phyloP scores from a whole-genome alignment of 2,888 invertebrate genomes.

The Mimachlamys varia region DNA sequence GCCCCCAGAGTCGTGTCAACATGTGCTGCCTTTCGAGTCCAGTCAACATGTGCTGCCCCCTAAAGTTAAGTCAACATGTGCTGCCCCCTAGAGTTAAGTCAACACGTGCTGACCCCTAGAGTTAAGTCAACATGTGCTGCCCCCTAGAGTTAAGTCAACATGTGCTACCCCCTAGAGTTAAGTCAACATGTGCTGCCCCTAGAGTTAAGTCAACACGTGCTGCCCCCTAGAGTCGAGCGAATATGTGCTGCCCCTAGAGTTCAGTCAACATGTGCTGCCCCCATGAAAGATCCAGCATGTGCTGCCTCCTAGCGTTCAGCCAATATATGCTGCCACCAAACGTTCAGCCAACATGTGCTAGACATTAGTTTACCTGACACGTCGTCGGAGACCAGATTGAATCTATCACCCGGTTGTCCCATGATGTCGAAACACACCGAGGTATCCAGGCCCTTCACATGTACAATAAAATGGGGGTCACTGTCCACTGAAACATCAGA shows the following conservation, averaged over 20 bases:
- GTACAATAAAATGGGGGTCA: constrained; percentile 69
- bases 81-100: not conserved
- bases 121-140: not conserved
- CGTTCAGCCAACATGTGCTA: no score
- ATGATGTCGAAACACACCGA: constrained; percentile 68
- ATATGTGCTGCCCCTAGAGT: not conserved
- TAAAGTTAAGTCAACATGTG: not conserved
- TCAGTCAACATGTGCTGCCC: no score
- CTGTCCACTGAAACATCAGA: constrained; percentile 56
- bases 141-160: not conserved
- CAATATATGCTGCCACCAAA: no score
- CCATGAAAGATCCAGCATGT: no score
- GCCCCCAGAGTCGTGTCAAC: not conserved
- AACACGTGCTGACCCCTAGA: not conserved
- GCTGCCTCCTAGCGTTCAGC: no score
- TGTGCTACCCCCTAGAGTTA: not conserved
- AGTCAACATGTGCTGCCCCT: not conserved
- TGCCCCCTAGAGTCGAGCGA: not conserved
- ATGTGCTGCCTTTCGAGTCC: not conserved
- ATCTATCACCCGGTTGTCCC: constrained; percentile 63
- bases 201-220: not conserved
- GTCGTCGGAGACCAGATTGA: constrained; percentile 61
- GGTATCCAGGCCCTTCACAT: constrained; percentile 61
- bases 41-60: no score
- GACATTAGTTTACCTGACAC: constrained; percentile 57